Evolutionary conservation across 2,113 vertebrate genomes (phyloP).

Genomic region (Mionectes macconnelli): DNA sequence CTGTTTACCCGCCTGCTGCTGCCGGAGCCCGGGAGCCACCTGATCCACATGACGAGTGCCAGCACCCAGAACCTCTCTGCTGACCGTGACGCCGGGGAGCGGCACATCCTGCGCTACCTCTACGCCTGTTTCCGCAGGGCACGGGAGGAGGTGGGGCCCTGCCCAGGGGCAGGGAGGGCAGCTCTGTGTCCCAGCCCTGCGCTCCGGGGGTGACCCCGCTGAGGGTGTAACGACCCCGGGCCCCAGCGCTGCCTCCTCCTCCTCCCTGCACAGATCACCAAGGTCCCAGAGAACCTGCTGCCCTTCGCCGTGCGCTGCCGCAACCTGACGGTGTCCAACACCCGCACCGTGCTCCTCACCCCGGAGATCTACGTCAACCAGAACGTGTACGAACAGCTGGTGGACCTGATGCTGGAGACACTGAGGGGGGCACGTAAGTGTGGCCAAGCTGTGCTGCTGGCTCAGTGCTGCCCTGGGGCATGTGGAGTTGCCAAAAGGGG

Average conservation of each 20-base stretch:
- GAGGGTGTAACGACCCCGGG: rapidly evolving
- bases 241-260: rapidly evolving
- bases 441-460: rapidly evolving
- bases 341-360: constrained; percentile 90
- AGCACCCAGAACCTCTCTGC: constrained; percentile 87
- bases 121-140: constrained; percentile 92
- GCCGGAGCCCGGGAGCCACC: constrained; percentile 88
- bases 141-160: constrained; percentile 86
- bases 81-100: constrained; percentile 93
- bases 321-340: constrained; percentile 88
- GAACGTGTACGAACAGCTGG: constrained; percentile 90
- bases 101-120: constrained; percentile 87
- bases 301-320: constrained; percentile 90
- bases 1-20: constrained; percentile 91
- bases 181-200: not conserved
- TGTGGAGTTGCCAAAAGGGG: rapidly evolving
- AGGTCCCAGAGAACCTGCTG: constrained; percentile 94
- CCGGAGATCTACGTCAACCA: constrained; percentile 94
- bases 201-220: rapidly evolving
- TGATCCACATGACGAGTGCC: constrained; percentile 92
- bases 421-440: constrained; percentile 86
- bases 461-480: rapidly evolving
- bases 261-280: constrained; percentile 82
- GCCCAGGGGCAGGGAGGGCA: rapidly evolving
- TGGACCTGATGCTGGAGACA: constrained; percentile 90